Evolutionary conservation across 1,140 invertebrate species (phyloP).

Genomic region (roundworm (Caenorhabditis elegans)): WBcel235 BX284605.5:9610501-9611000

Average conservation of each 20-base stretch:
- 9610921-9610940: slow-evolving; percentile 96
- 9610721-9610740: too few species aligned
- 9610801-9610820: slow-evolving; percentile 71
- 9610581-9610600: slow-evolving; percentile 94
- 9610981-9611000: too few species aligned
- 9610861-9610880: slow-evolving; percentile 95
- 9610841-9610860: slow-evolving; percentile 92
- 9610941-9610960: too few species aligned
- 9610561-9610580: slow-evolving; percentile 98
- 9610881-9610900: slow-evolving; percentile 87
- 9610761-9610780: too few species aligned
- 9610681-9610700: too few species aligned
- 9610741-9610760: too few species aligned
- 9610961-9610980: too few species aligned
- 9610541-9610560: slow-evolving; percentile 96
- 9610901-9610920: slow-evolving; percentile 91
- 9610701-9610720: too few species aligned
- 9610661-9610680: too few species aligned
- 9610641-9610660: too few species aligned
- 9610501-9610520: slow-evolving; percentile 78
- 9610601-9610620: slow-evolving; percentile 94
- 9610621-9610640: too few species aligned
- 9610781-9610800: too few species aligned
- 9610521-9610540: slow-evolving; percentile 90
- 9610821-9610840: slow-evolving; percentile 96